phyloP scores from a whole-genome alignment of 2,888 invertebrate genomes.

The Drosophila lutescens region DNA sequence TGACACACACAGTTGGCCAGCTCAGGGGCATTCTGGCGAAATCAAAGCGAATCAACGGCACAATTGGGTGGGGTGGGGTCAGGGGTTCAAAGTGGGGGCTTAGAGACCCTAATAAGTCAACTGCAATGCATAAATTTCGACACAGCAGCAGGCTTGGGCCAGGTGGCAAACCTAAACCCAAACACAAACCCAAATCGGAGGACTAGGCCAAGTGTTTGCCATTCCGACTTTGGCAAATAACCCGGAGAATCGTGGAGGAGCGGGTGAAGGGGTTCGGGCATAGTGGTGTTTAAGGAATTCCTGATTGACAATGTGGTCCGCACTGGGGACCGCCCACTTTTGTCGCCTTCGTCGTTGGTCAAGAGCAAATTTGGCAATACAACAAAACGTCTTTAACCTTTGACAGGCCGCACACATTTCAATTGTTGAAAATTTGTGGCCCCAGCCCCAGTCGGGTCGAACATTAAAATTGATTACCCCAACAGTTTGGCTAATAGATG shows the following conservation, averaged over 20 bases:
- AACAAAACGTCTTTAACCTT: conserved; percentile 75
- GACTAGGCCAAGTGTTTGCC: conserved; percentile 68
- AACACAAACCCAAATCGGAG: conserved; percentile 24
- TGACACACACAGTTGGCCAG: conserved; percentile 63
- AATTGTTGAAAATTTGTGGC: conserved; percentile 49
- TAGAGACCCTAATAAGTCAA: conserved; percentile 75
- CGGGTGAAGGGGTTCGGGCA: conserved; percentile 8
- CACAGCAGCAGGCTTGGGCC: conserved; percentile 31
- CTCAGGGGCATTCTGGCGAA: conserved; percentile 55
- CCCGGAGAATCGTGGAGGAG: conserved; percentile 19
- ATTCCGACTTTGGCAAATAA: conserved; percentile 67
- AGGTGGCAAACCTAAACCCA: conserved; percentile 36
- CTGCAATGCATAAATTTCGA: conserved; percentile 78
- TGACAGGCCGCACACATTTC: conserved; percentile 76
- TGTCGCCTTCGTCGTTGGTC: conserved; percentile 40
- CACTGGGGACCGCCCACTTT: conserved; percentile 20
- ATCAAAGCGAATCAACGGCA: conserved; percentile 76
- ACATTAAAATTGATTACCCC: conserved; percentile 79
- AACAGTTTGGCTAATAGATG: conserved; percentile 58
- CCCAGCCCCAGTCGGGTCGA: conserved; percentile 42
- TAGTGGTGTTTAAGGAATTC: conserved; percentile 50
- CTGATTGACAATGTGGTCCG: conserved; percentile 77
- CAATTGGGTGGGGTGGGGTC: conserved; percentile 7
- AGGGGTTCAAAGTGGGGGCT: neutral
- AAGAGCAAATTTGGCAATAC: conserved; percentile 65